Evolutionary conservation across 2,113 vertebrate genomes (phyloP).

Genomic region (Galbula dea): DNA sequence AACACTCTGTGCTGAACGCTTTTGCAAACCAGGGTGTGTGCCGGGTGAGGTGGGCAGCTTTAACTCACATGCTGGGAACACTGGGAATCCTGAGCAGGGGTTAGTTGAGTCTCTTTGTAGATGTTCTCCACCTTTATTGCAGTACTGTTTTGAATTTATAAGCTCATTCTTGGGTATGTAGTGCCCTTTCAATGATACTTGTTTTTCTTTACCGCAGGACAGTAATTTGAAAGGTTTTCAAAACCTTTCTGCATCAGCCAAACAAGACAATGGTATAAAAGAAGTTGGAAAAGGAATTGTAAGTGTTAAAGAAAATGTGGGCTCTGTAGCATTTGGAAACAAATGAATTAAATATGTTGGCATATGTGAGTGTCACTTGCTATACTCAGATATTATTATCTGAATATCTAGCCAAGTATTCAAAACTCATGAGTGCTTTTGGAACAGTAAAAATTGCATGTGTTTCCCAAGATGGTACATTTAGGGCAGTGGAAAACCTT

Average conservation of each 20-base stretch:
- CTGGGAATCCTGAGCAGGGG: background rate
- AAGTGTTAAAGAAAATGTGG: slow-evolving; percentile 41
- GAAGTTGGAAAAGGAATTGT: slow-evolving; percentile 62
- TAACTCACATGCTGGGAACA: background rate
- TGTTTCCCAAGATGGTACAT: background rate
- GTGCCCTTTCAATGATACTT: background rate
- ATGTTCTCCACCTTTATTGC: background rate
- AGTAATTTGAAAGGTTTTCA: slow-evolving; percentile 34
- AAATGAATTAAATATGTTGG: background rate
- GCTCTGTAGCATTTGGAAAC: background rate
- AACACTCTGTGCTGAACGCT: background rate
- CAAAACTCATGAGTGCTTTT: background rate
- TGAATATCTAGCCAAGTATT: background rate
- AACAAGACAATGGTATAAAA: slow-evolving; percentile 47
- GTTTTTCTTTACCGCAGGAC: slow-evolving; percentile 58
- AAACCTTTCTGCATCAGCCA: slow-evolving; percentile 39
- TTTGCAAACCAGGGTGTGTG: background rate
- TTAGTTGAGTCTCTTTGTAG: background rate
- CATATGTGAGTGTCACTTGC: background rate
- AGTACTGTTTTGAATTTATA: background rate
- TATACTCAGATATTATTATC: background rate
- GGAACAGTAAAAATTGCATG: slow-evolving; percentile 11
- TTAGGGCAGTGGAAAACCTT: background rate
- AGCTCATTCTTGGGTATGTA: background rate
- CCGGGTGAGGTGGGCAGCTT: background rate